Base-by-base conservation (phyloP, 2,797 vertebrate genomes). In the Odontamblyopus lacepedii region DNA sequence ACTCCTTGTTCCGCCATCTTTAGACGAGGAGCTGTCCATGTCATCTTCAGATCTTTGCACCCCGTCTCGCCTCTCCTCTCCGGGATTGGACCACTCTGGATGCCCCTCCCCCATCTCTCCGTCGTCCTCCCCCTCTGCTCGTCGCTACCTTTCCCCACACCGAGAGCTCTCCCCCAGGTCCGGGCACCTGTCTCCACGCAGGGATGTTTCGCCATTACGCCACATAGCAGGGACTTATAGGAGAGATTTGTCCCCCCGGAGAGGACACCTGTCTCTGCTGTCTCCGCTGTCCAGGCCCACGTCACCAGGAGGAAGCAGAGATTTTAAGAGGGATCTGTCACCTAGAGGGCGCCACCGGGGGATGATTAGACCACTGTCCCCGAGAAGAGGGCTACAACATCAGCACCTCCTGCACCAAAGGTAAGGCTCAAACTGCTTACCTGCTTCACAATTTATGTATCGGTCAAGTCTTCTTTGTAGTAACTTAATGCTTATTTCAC, bases 61-160 rank as follows among this genome's bases (percentile, higher is more conserved):
- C 67, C 93, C 96, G 70, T 95, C 96, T 32, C 96, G 95, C 66
- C 92, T 96, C 67, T 97, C 96, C 0, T 98, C 97, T 0, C 96
- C 96, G 0, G 91, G 95, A 59, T 95, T 95, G 0, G 96, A 98
- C 86, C 95, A 92, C 79, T 95, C 96, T 19, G 71, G 84, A 55
- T 91, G 88, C 95, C 96, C 79, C 81, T 95, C 83, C 87, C 95
- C 94, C 91, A 91, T 93, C 78, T 99, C 97, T 68, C 96, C 97
- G 0, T 90, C 89, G 0, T 92, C 96, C 64, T 97, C 97, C 32
- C 91, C 96, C 53, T 97, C 96, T 3, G 92, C 95, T 84, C 92
- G 95, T 55, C 94, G 95, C 78, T 98, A 98, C 87, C 92, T 97
- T 76, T 98, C 96, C 71, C 96, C 96, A n/a, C 93, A 92, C 71